Conservation (phyloP, 2,888 invertebrate genomes). For the Trisateles emortualis region DNA sequence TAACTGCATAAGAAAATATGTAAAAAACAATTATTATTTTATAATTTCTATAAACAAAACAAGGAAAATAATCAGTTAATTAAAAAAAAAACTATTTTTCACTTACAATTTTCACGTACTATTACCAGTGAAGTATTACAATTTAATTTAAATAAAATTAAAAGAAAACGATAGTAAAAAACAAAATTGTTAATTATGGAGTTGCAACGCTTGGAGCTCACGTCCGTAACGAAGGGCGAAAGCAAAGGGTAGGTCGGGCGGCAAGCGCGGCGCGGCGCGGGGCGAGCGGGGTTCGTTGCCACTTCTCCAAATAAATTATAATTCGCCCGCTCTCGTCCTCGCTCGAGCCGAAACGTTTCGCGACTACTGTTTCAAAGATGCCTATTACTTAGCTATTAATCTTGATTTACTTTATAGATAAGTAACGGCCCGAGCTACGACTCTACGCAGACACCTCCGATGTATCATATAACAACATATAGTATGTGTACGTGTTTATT, state of each 20-base stretch:
- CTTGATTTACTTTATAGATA: conserved; percentile 58
- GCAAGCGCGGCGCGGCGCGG: conserved; percentile 53
- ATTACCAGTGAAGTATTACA: too few species aligned
- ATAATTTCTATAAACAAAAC: too few species aligned
- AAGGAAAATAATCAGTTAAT: too few species aligned
- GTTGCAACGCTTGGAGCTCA: conserved; percentile 70
- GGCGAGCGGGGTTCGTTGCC: conserved; percentile 78
- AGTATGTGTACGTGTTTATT: too few species aligned
- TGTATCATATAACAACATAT: conserved; percentile 28
- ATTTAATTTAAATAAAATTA: too few species aligned
- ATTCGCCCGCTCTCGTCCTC: conserved; percentile 79
- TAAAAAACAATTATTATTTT: too few species aligned
- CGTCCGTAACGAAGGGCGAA: conserved; percentile 85
- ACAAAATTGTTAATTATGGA: conserved; percentile 56
- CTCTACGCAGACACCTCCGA: conserved; percentile 15
- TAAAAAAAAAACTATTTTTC: too few species aligned
- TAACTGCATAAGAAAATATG: too few species aligned
- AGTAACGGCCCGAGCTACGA: conserved; percentile 24
- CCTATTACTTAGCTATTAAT: conserved; percentile 66
- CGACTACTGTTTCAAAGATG: conserved; percentile 72
- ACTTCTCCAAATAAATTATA: conserved; percentile 88
- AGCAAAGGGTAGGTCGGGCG: conserved; percentile 86
- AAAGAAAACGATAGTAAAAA: too few species aligned
- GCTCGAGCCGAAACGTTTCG: conserved; percentile 52
- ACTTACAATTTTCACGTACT: too few species aligned